These are phyloP conservation scores for Dryoscopus gambensis DNA, from an alignment of 2,113 vertebrate species.

Conservation along the genomic window DNA sequence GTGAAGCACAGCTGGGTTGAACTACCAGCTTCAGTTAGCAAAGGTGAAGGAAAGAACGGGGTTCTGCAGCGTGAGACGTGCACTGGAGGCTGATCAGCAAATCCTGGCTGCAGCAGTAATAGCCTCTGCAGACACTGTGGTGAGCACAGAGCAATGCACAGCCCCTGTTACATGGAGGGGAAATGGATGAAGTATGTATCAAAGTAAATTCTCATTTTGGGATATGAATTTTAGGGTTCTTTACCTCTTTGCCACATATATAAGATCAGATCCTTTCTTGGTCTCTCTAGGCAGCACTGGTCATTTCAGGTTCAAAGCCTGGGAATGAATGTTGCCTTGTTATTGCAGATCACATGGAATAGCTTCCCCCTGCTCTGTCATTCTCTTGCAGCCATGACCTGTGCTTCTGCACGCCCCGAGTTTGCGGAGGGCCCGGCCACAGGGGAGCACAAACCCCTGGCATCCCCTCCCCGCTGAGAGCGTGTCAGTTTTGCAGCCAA, in stretches of 20 bases:
- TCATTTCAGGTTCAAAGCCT: not conserved
- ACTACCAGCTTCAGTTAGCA: not conserved
- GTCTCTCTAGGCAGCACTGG: not conserved
- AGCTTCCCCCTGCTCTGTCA: not conserved
- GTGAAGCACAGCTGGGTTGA: not conserved
- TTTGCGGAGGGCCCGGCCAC: fast-evolving
- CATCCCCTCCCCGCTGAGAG: not conserved
- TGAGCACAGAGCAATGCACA: not conserved
- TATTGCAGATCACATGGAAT: not conserved
- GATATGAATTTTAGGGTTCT: not conserved
- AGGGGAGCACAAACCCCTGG: not conserved
- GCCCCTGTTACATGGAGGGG: not conserved
- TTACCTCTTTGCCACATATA: not conserved
- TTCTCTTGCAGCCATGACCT: not conserved
- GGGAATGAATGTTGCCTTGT: not conserved
- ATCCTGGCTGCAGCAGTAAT: not conserved
- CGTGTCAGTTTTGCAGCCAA: fast-evolving
- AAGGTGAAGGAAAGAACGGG: not conserved
- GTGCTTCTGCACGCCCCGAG: not conserved
- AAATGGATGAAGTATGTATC: not conserved
- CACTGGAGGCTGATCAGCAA: not conserved
- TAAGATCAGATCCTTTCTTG: not conserved
- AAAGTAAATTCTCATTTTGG: not conserved
- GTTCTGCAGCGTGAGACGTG: not conserved
- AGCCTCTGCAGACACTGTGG: not conserved